Base-by-base conservation (phyloP, 2,797 vertebrate genomes). In the Naso thynnoides region DNA sequence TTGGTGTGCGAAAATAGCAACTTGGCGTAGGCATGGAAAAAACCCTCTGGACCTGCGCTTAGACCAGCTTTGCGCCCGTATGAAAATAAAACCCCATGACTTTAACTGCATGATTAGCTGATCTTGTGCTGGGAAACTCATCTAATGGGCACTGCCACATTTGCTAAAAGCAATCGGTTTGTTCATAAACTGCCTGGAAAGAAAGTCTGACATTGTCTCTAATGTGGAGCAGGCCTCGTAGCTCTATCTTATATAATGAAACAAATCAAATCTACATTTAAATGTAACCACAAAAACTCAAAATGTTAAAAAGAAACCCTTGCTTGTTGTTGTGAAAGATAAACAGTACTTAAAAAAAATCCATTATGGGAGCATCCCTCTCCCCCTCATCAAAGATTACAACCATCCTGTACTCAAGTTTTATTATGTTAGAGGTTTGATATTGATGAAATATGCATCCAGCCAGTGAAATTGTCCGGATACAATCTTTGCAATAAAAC, bases 381-480 rank as follows among this genome's bases (percentile, higher is more conserved):
- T 6, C 54, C 44, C 36, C 4, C 10, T 63, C 8, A 11, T 49
- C 9, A 1, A 7, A 48, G 9, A 33, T 26, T 38, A 21, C 23
- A 50, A 4, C 23, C 23, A 33, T 47, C 3, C 50, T 69, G 24
- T 47, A 21, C 5, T 10, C 45, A 6, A 6, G 23, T 47, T 49
- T 49, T 7, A 24, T 15, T 14, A 24, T 15, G 47, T 48, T 48
- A 3, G 47, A 66, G 62, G 50, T 66, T 33, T 19, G 23, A 41
- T 48, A 23, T 18, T 63, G 5, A 26, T 53, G 18, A 50, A 55
- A 66, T n/a, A 10, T 39, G 31, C 36, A 18, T 27, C 1, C 23
- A 65, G 59, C 18, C 31, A 49, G 13, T 61, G 11, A 55, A 77
- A 81, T 72, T 39, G 75, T n/a, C 41, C 60, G 1, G 11, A 4